Conservation (phyloP, 2,113 vertebrate species). For the Aviceda subcristata region DNA sequence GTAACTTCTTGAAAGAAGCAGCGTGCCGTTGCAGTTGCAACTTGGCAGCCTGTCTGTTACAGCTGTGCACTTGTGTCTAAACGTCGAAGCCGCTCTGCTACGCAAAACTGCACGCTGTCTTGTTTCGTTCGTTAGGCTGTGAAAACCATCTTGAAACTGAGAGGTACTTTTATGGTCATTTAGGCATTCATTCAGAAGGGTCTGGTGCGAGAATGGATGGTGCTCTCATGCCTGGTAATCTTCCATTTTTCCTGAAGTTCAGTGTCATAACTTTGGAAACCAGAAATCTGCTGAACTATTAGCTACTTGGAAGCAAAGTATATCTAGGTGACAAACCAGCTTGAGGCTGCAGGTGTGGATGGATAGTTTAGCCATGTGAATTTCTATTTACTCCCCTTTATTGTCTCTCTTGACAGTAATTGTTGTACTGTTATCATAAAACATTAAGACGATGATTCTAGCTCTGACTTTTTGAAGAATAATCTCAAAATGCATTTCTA, state of each 20-base stretch:
- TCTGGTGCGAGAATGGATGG: background rate
- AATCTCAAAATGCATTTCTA: background rate
- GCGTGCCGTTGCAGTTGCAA: background rate
- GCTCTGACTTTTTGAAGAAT: background rate
- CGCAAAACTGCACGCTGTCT: background rate
- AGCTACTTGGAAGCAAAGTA: background rate
- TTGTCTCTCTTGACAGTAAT: background rate
- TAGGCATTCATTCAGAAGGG: background rate
- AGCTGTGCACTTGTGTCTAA: background rate
- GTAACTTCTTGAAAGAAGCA: background rate
- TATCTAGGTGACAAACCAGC: background rate
- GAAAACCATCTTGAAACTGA: background rate
- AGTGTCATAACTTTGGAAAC: background rate
- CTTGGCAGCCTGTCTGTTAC: background rate
- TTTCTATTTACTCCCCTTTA: background rate
- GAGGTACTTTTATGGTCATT: background rate
- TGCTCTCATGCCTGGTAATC: background rate
- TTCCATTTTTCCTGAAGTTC: background rate
- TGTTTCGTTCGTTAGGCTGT: background rate
- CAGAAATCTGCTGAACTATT: background rate
- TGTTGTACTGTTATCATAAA: rapidly evolving
- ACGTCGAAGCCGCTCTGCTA: background rate
- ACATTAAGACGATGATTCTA: background rate
- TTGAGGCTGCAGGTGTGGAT: background rate
- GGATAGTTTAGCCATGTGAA: background rate